Percentiles rank a stretch among this genome's conserved stretches.
Evolutionary conservation across 2,797 vertebrate species (phyloP).

Genomic region (Denticeps clupeoides): DNA sequence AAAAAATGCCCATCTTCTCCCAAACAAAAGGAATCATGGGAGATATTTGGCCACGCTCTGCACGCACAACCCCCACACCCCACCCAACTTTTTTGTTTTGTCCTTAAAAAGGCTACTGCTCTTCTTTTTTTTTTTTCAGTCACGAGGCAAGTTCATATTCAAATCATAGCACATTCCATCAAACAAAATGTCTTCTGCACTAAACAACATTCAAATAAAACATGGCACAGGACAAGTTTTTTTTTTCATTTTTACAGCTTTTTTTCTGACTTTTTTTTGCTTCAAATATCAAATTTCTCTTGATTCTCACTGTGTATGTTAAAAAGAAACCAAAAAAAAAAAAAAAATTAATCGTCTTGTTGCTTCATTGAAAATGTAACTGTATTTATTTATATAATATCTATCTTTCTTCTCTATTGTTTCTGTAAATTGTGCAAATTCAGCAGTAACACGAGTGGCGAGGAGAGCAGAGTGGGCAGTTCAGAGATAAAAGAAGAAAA

Average conservation of each 20-base stretch:
- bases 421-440: slow-evolving; percentile 94
- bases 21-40: no score
- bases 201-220: slow-evolving; percentile 91
- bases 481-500: slow-evolving; percentile 48
- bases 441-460: slow-evolving; percentile 88
- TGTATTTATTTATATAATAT: slow-evolving; percentile 64
- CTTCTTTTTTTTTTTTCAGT: slow-evolving; percentile 54
- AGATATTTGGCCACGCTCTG: no score
- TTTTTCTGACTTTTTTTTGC: slow-evolving; percentile 34
- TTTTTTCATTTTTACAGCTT: slow-evolving; percentile 44
- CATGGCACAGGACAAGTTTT: slow-evolving; percentile 81
- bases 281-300: slow-evolving; percentile 64
- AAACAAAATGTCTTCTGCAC: slow-evolving; percentile 74
- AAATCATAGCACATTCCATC: slow-evolving; percentile 70
- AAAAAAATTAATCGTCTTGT: slow-evolving; percentile 44
- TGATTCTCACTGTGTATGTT: slow-evolving; percentile 39
- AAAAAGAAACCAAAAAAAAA: slow-evolving; percentile 44
- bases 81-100: background rate
- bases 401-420: slow-evolving; percentile 66
- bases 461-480: slow-evolving; percentile 70
- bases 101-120: slow-evolving; percentile 15
- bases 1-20: no score
- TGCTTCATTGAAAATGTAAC: slow-evolving; percentile 59
- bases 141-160: slow-evolving; percentile 67
- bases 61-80: background rate